Evolutionary conservation across 1,140 invertebrate genomes (phyloP).

Genomic region (Polyergus mexicanus): DNA sequence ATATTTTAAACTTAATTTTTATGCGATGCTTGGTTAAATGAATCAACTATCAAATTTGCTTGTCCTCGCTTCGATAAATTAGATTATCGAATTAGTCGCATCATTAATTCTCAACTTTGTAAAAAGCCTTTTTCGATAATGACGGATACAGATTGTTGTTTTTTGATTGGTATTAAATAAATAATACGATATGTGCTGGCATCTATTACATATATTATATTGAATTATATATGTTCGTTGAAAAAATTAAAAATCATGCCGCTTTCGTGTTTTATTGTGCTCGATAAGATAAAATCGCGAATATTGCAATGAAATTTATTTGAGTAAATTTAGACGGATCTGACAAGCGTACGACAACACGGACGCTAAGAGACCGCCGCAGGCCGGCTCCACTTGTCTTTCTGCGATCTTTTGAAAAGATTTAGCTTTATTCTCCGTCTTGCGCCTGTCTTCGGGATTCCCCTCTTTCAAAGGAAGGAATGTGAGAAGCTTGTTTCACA

Average conservation of each 20-base stretch:
- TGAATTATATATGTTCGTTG: not conserved
- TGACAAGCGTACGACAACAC: constrained; percentile 28
- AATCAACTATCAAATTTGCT: not conserved
- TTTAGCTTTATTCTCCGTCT: constrained; percentile 30
- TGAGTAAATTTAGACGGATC: constrained; percentile 42
- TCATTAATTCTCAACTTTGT: not conserved
- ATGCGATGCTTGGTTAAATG: not conserved
- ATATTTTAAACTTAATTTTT: constrained; percentile 22
- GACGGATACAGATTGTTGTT: not conserved
- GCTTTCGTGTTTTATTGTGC: constrained; percentile 73
- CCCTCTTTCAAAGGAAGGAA: constrained; percentile 46
- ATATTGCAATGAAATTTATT: constrained; percentile 65
- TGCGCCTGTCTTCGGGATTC: constrained; percentile 22
- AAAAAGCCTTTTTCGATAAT: not conserved
- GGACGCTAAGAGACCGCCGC: constrained; percentile 21
- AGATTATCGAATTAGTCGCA: not conserved
- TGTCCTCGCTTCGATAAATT: not conserved
- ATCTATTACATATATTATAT: not conserved
- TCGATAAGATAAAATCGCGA: constrained; percentile 61
- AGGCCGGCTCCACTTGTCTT: not conserved
- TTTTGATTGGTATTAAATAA: constrained; percentile 69
- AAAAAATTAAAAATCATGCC: constrained; percentile 40
- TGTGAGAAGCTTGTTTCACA: constrained; percentile 43
- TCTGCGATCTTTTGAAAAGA: constrained; percentile 30
- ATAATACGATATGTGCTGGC: constrained; percentile 69